These are phyloP conservation scores for Bellardia bayeri DNA, from an alignment of 2,888 invertebrate genomes.

Conservation along the genomic window DNA sequence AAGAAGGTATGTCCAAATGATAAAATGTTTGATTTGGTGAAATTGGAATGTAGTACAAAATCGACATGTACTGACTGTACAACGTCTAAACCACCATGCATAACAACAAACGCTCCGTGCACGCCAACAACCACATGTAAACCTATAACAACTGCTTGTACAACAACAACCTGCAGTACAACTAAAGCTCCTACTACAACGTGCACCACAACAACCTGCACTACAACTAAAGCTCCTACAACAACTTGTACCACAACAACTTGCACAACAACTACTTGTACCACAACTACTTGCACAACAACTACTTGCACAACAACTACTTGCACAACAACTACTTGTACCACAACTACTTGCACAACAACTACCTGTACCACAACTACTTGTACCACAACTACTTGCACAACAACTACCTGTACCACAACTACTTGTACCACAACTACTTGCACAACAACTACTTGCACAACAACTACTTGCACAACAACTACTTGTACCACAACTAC, in stretches of 20 bases:
- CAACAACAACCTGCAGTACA: slow-evolving; percentile 24
- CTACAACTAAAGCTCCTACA: slow-evolving; percentile 7
- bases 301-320: slow-evolving; percentile 6
- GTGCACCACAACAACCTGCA: slow-evolving; percentile 33
- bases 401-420: slow-evolving; percentile 56
- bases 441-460: slow-evolving; percentile 23
- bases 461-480: slow-evolving; percentile 38
- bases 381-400: slow-evolving; percentile 39
- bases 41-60: slow-evolving; percentile 66
- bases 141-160: slow-evolving; percentile 23
- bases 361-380: slow-evolving; percentile 18
- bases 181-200: slow-evolving; percentile 13
- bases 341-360: slow-evolving; percentile 26
- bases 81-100: slow-evolving; percentile 46
- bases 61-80: slow-evolving; percentile 63
- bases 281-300: slow-evolving; percentile 13
- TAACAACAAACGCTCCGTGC: slow-evolving; percentile 14
- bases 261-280: slow-evolving; percentile 31
- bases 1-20: slow-evolving; percentile 62
- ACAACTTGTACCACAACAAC: slow-evolving; percentile 46
- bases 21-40: slow-evolving; percentile 71
- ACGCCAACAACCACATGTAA: slow-evolving; percentile 14
- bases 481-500: slow-evolving; percentile 32
- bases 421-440: slow-evolving; percentile 31
- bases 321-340: slow-evolving; percentile 22